Evolutionary conservation across 2,888 invertebrate species (phyloP).

Genomic region (Dinocampus coccinellae): DNA sequence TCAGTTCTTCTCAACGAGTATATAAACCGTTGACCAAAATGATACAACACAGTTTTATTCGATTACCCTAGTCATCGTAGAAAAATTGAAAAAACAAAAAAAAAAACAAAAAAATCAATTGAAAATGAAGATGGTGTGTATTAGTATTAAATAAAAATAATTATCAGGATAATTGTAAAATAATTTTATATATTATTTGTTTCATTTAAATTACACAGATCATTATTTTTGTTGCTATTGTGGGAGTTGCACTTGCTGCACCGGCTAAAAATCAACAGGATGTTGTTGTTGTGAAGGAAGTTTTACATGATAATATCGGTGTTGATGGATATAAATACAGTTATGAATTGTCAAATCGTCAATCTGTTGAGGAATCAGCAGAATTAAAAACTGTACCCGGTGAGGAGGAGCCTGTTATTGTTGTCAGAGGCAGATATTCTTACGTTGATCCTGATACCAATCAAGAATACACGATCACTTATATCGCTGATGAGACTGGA

Average conservation of each 20-base stretch:
- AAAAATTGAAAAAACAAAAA: not conserved
- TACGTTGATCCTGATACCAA: conserved; percentile 52
- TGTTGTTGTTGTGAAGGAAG: conserved; percentile 51
- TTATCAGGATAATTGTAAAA: not conserved
- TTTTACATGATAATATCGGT: conserved; percentile 56
- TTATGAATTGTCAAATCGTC: conserved; percentile 56
- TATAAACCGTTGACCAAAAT: not conserved
- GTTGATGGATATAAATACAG: conserved; percentile 53
- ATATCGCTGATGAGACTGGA: conserved; percentile 50
- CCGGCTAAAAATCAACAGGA: conserved; percentile 41
- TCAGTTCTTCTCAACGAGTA: conserved; percentile 16
- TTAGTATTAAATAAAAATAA: not conserved
- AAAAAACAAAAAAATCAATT: no score
- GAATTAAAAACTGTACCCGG: conserved; percentile 49
- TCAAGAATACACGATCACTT: conserved; percentile 51
- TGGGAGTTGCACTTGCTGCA: conserved; percentile 53
- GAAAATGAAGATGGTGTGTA: conserved; percentile 51
- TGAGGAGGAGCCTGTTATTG: conserved; percentile 43
- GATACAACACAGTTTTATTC: not conserved
- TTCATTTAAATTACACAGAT: conserved; percentile 44
- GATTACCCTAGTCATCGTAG: not conserved
- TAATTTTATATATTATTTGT: not conserved
- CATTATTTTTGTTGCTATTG: conserved; percentile 50
- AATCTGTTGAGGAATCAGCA: conserved; percentile 50
- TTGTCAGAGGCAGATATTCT: conserved; percentile 56